Evolutionary conservation across 2,888 invertebrate genomes (phyloP), one percentile per base, ranked within the genome.

Genomic region (Diarsia brunnea): DNA sequence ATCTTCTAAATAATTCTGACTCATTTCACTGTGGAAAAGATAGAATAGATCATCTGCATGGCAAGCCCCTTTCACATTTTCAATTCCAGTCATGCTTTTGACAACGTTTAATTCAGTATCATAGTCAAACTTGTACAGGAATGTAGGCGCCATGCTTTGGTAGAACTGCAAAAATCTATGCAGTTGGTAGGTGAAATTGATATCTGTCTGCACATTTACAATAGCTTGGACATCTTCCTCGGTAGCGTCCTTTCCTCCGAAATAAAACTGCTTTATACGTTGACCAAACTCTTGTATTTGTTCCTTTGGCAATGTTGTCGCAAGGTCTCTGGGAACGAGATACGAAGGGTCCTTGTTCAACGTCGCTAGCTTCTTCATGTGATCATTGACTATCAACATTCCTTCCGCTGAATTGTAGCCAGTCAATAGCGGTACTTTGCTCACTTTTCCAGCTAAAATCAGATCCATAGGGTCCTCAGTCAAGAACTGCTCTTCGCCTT

Each of bases 31-130:
- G 66, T 93, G 95, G 74, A 97, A 97, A 10, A 95, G 66, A 84
- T 97, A 97, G 60, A 93, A 94, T 16, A 97, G 31, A 3, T 97
- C 97, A 76, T 97, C 97, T 0, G 94, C 95, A 64, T 97, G 97
- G 47, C 93, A 92, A 0, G 94, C 95, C 0, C 97, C 97, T 88
- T 90, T 84, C 63, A 92, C 78, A 8, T 90, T 69, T 0, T 77
- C 68, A 3, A 88, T 19, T 12, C 90, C 91, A 3, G 89, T 55
- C 4, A 88, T n/a, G 8, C 78, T 83, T 78, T 94, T 95, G 1
- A 94, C 69, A 16, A 94, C 61, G 80, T 95, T 95, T 64, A 95
- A 88, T n/a, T 93, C 91, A 0, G 93, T 94, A 7, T 89, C 89
- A 63, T 90, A 93, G 63, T 93, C 91, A 75, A 95, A 95, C 71